These are phyloP conservation scores for Anoura caudifer DNA, from an alignment of 2,113 vertebrate species.

Conservation along the genomic window DNA sequence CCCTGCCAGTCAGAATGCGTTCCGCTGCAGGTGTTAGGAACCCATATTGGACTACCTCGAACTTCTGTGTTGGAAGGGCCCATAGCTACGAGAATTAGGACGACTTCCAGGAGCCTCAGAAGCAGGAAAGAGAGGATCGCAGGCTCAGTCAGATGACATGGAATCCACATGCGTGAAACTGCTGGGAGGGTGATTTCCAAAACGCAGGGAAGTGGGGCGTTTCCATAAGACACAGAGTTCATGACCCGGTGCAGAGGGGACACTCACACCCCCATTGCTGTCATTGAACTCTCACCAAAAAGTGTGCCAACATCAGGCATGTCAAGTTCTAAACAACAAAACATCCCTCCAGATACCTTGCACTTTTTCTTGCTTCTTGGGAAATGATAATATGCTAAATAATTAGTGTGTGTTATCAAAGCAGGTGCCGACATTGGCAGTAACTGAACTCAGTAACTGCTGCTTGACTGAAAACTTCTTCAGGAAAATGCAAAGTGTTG, in stretches of 20 bases:
- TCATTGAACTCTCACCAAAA: not conserved
- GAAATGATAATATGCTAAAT: not conserved
- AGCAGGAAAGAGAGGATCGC: not conserved
- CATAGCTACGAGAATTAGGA: not conserved
- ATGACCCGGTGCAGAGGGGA: not conserved
- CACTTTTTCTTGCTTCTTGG: not conserved
- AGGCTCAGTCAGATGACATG: not conserved
- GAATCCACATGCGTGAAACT: not conserved
- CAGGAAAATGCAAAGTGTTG: not conserved
- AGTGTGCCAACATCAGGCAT: not conserved
- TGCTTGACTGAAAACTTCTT: not conserved
- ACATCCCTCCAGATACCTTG: not conserved
- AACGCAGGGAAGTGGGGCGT: not conserved
- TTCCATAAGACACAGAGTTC: not conserved
- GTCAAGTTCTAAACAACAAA: not conserved
- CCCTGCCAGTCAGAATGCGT: not conserved
- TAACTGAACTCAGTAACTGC: not conserved
- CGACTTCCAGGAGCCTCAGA: not conserved
- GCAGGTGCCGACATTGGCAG: not conserved
- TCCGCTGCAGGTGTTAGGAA: not conserved
- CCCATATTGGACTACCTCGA: not conserved
- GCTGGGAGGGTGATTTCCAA: not conserved
- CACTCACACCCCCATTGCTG: fast-evolving
- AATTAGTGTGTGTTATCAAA: not conserved
- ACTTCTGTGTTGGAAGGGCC: not conserved